Percentiles rank a stretch among this genome's conserved stretches.
These are phyloP conservation scores for Anhinga rufa DNA, from an alignment of 2,113 vertebrate species.

Conservation along the genomic window DNA sequence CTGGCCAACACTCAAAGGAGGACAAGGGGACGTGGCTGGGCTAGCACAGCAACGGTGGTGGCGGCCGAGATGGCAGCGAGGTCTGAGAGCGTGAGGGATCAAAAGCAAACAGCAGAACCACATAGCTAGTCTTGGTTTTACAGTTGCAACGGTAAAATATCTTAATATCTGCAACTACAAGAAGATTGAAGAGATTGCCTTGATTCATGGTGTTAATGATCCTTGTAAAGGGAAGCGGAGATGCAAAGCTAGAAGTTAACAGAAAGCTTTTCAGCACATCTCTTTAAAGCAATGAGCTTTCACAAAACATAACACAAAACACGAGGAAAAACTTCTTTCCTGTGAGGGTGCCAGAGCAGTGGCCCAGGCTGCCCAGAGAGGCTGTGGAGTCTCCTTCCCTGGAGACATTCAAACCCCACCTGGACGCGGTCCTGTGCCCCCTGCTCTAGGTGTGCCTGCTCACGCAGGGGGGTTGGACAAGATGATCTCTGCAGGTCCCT, in stretches of 20 bases:
- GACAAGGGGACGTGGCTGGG: neutral
- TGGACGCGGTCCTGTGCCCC: no score
- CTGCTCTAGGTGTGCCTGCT: no score
- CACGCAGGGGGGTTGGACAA: no score
- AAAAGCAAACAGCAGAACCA: neutral
- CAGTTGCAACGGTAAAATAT: neutral
- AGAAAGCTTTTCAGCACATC: neutral
- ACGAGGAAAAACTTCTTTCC: no score
- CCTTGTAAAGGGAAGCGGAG: neutral
- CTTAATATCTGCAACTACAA: neutral
- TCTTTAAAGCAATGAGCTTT: neutral
- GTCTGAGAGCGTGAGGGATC: neutral
- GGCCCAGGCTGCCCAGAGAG: no score
- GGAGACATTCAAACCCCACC: no score
- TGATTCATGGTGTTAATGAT: neutral
- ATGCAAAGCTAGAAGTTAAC: neutral
- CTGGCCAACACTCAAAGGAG: neutral
- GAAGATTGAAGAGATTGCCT: neutral
- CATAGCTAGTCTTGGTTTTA: neutral
- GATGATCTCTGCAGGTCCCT: no score
- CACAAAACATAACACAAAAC: no score
- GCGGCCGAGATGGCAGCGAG: neutral
- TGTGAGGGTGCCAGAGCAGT: no score
- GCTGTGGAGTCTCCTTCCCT: no score
- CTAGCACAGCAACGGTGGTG: rapidly evolving